Evolutionary conservation across 2,888 invertebrate genomes (phyloP).

Genomic region (Drosophila greeni): DNA sequence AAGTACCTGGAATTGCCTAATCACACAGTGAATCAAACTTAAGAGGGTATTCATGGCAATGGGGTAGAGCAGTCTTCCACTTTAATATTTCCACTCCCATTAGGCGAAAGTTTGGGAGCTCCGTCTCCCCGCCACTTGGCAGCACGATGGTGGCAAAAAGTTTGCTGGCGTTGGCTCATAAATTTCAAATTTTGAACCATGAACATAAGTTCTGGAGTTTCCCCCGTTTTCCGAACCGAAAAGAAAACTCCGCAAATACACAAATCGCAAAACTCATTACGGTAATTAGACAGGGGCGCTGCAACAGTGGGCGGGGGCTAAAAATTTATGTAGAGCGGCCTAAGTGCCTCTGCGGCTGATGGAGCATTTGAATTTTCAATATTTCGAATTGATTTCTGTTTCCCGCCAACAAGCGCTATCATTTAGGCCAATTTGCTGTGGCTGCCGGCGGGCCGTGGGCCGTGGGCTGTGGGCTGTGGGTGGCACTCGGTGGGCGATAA

Average conservation of each 20-base stretch:
- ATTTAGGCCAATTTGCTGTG: constrained; percentile 53
- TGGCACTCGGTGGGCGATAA: background rate
- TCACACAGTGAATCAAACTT: constrained; percentile 19
- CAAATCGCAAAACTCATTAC: constrained; percentile 68
- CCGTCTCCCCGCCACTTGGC: constrained; percentile 14
- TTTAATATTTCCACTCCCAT: constrained; percentile 49
- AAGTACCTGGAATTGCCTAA: constrained; percentile 19
- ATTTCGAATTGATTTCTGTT: constrained; percentile 57
- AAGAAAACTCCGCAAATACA: constrained; percentile 42
- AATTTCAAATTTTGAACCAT: constrained; percentile 61
- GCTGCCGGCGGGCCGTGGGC: constrained; percentile 1
- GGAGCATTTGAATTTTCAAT: constrained; percentile 48
- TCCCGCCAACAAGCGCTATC: constrained; percentile 43
- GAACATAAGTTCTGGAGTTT: constrained; percentile 58
- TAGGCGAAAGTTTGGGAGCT: constrained; percentile 41
- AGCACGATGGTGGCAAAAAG: constrained; percentile 50
- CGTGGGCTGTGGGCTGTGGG: background rate
- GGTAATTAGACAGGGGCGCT: constrained; percentile 55
- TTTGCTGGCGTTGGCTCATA: constrained; percentile 58
- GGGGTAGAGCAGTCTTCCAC: constrained; percentile 3
- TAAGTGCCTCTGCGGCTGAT: constrained; percentile 44
- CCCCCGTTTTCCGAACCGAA: constrained; percentile 38
- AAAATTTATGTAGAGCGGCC: constrained; percentile 45
- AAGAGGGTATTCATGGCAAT: constrained; percentile 10
- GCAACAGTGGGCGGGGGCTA: constrained; percentile 7